These are phyloP conservation scores for Papilio glaucus DNA, from an alignment of 1,140 invertebrate genomes.

Conservation along the genomic window DNA sequence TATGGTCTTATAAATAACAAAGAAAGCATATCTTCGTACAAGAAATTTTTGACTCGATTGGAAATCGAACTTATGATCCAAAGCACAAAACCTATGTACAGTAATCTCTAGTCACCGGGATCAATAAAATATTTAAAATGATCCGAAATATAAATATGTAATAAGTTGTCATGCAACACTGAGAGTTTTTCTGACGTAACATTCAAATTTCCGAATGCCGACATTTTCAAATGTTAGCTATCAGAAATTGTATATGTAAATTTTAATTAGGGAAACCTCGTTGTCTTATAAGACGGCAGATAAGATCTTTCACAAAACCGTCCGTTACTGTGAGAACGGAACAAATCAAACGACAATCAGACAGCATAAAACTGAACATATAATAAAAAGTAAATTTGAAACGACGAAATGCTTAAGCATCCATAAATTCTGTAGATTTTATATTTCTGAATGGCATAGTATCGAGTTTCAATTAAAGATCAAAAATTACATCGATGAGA, in stretches of 20 bases:
- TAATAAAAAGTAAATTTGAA: constrained; percentile 40
- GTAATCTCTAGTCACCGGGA: neutral
- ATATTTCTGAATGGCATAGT: constrained; percentile 33
- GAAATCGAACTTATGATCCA: too few species aligned
- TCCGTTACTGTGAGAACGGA: neutral
- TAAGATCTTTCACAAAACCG: constrained; percentile 26
- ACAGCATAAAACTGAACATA: constrained; percentile 34
- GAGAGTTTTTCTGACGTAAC: neutral
- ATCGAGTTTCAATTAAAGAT: constrained; percentile 60
- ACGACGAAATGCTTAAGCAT: constrained; percentile 36
- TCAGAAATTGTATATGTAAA: constrained; percentile 16
- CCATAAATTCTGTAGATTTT: constrained; percentile 39
- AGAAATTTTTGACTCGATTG: too few species aligned
- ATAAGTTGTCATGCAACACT: neutral
- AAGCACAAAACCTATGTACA: too few species aligned
- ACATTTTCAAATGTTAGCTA: neutral
- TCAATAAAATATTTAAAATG: neutral
- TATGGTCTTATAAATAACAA: too few species aligned
- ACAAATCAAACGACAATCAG: constrained; percentile 30
- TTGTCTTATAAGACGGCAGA: constrained; percentile 13
- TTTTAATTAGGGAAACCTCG: constrained; percentile 10
- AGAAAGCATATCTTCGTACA: too few species aligned
- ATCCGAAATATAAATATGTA: neutral
- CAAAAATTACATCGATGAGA: constrained; percentile 48
- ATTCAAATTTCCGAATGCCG: neutral